These are phyloP conservation scores for Leptinotarsa texana DNA, from an alignment of 1,140 invertebrate species.

Conservation along the genomic window DNA sequence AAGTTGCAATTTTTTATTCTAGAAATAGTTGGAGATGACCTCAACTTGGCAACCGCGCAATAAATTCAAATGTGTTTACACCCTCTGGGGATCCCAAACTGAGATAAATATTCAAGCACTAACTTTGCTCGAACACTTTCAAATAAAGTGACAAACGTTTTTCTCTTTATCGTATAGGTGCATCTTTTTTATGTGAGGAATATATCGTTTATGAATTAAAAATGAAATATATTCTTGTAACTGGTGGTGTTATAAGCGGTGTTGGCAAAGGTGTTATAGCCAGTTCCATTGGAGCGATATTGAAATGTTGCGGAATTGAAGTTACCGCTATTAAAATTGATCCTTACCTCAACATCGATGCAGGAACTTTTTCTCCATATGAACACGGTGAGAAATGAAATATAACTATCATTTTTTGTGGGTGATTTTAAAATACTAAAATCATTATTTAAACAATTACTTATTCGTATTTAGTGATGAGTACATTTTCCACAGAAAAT, in stretches of 20 bases:
- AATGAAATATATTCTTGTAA: slow-evolving; percentile 94
- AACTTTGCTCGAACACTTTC: too few species aligned
- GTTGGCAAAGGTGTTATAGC: slow-evolving; percentile 98
- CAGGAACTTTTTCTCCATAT: slow-evolving; percentile 97
- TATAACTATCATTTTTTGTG: neutral
- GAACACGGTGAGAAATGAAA: slow-evolving; percentile 81
- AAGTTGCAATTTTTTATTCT: too few species aligned
- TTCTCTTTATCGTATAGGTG: too few species aligned
- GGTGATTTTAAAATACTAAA: neutral
- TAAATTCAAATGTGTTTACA: too few species aligned
- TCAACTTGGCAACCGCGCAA: too few species aligned
- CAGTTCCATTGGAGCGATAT: slow-evolving; percentile 91
- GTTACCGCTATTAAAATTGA: slow-evolving; percentile 99
- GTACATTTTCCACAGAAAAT: neutral
- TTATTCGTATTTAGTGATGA: neutral
- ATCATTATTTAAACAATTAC: neutral
- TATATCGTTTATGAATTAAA: neutral
- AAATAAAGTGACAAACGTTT: too few species aligned
- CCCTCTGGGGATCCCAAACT: too few species aligned
- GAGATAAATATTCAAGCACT: too few species aligned
- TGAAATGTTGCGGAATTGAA: slow-evolving; percentile 88
- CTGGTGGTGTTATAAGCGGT: slow-evolving; percentile 96
- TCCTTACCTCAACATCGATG: slow-evolving; percentile 98
- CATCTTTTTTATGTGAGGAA: too few species aligned
- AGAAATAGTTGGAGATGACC: too few species aligned